A percentile compares a stretch with the other conserved stretches of the same genome.
Evolutionary conservation across 2,888 invertebrate genomes (phyloP).

Genomic region (Agrochola lota): DNA sequence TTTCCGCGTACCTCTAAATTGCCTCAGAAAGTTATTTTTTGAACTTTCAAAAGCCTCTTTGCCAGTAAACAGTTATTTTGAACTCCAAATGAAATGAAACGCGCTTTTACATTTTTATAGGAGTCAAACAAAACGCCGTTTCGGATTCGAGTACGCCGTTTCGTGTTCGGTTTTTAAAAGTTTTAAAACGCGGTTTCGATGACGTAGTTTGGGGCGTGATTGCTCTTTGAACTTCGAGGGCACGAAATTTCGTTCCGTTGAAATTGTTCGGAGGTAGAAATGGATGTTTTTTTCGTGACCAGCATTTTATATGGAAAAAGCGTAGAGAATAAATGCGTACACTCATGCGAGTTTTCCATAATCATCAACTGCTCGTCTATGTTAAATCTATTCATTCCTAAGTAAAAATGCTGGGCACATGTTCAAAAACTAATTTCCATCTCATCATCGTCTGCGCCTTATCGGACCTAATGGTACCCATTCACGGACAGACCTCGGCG

Average conservation of each 20-base stretch:
- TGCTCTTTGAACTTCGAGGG: constrained; percentile 37
- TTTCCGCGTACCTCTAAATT: constrained; percentile 63
- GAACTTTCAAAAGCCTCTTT: constrained; percentile 62
- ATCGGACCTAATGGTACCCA: no score
- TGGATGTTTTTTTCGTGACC: constrained; percentile 40
- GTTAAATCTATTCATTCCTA: neutral
- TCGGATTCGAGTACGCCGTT: constrained; percentile 41
- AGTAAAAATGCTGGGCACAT: neutral
- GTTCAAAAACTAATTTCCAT: neutral
- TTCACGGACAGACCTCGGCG: no score
- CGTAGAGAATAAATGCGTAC: constrained; percentile 2
- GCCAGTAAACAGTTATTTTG: constrained; percentile 62
- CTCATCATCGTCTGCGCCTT: no score
- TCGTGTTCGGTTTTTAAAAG: constrained; percentile 45
- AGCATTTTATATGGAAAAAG: constrained; percentile 6
- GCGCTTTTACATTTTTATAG: constrained; percentile 29
- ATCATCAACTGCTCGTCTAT: neutral
- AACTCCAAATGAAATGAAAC: constrained; percentile 57
- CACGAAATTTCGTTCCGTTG: constrained; percentile 26
- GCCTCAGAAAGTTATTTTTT: constrained; percentile 65
- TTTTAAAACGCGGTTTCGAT: constrained; percentile 49
- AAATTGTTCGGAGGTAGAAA: constrained; percentile 32
- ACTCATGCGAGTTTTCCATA: neutral
- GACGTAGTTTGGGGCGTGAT: constrained; percentile 43
- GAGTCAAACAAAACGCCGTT: constrained; percentile 48